Conservation (phyloP, 2,888 invertebrate species). For the Podotricha telesiphe region DNA sequence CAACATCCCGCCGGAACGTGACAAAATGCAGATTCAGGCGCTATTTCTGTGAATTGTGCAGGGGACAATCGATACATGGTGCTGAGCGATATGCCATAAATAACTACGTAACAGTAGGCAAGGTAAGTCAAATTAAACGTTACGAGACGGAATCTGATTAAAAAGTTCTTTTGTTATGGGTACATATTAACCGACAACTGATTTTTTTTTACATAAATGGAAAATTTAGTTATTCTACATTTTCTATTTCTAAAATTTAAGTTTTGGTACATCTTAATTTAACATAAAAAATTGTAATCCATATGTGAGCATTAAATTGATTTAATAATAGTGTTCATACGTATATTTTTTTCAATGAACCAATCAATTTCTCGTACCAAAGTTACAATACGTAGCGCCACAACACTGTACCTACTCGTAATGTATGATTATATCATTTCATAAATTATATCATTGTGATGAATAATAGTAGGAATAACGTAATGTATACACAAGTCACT, state of each 20-base stretch:
- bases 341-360: not conserved
- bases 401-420: not conserved
- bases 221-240: too few relatives aligned
- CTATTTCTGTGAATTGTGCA: constrained; percentile 39
- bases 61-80: constrained; percentile 28
- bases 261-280: too few relatives aligned
- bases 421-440: too few relatives aligned
- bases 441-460: constrained; percentile 1
- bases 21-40: constrained; percentile 39
- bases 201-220: too few relatives aligned
- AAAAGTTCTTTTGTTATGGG: too few relatives aligned
- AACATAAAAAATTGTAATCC: too few relatives aligned
- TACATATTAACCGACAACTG: too few relatives aligned
- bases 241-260: too few relatives aligned
- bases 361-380: not conserved
- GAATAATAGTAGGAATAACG: not conserved
- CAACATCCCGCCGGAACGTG: constrained; percentile 35
- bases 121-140: too few relatives aligned
- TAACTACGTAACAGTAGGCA: not conserved
- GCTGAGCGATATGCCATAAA: constrained; percentile 20
- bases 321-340: too few relatives aligned
- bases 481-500: not conserved
- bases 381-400: not conserved
- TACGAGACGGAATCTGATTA: too few relatives aligned
- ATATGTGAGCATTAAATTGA: too few relatives aligned